Percentiles rank a stretch among this genome's conserved stretches.
Conservation (phyloP, 2,888 invertebrate species). For the Caradrina kadenii region DNA sequence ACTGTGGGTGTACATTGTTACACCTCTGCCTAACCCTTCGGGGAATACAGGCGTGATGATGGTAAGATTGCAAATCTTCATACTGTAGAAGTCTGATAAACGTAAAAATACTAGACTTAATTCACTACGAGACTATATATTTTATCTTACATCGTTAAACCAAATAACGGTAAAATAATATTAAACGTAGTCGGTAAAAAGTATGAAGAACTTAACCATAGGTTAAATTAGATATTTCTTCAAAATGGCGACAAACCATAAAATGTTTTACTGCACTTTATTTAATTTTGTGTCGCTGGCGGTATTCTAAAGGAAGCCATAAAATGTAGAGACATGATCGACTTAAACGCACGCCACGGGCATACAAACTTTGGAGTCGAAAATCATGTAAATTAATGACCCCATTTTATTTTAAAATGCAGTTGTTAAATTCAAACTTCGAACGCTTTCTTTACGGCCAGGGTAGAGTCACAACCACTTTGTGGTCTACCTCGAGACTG, state of each 20-base stretch:
- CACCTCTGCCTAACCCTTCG: no score
- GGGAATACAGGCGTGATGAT: no score
- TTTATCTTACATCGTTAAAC: slow-evolving; percentile 7
- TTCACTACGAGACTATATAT: background rate
- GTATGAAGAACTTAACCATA: no score
- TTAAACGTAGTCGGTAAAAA: slow-evolving; percentile 3
- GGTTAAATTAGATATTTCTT: background rate
- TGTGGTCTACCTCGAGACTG: slow-evolving; percentile 45
- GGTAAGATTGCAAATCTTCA: background rate
- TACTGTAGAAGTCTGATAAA: background rate
- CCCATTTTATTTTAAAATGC: no score
- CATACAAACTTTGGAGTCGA: no score
- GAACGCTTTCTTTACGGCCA: slow-evolving; percentile 4
- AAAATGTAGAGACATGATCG: background rate
- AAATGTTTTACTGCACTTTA: slow-evolving; percentile 9
- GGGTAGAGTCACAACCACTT: background rate
- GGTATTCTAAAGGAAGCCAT: slow-evolving; percentile 11
- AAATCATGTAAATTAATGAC: no score
- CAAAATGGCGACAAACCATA: slow-evolving; percentile 7
- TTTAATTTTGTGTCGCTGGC: slow-evolving; percentile 7
- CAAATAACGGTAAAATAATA: slow-evolving; percentile 9
- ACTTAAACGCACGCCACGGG: no score
- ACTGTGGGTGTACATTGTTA: no score
- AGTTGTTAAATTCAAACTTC: slow-evolving; percentile 36
- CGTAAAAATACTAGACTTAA: background rate